phyloP scores from a whole-genome alignment of 2,888 invertebrate species.

The Sarcophaga carnaria region DNA sequence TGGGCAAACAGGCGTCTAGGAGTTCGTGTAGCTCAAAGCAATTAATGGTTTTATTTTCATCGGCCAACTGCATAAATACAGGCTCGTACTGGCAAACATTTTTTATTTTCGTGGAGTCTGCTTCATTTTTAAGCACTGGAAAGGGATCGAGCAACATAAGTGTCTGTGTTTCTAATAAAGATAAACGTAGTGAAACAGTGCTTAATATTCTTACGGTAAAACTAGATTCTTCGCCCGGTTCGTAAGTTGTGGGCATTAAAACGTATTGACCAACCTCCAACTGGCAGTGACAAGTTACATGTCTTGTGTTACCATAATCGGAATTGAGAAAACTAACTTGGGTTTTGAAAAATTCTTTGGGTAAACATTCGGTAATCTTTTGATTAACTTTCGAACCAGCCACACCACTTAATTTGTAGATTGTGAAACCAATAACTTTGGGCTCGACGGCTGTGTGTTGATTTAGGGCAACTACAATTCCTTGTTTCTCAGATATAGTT shows the following conservation, averaged over 20 bases:
- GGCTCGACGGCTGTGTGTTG: constrained; percentile 96
- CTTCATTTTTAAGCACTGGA: constrained; percentile 82
- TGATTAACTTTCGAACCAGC: constrained; percentile 80
- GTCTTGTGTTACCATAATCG: constrained; percentile 95
- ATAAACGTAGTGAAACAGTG: constrained; percentile 89
- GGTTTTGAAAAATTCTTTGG: constrained; percentile 91
- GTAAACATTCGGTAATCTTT: constrained; percentile 88
- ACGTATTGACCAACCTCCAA: constrained; percentile 92
- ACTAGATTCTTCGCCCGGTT: constrained; percentile 93
- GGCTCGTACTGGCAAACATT: constrained; percentile 89
- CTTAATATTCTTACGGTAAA: constrained; percentile 93
- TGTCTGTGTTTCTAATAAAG: constrained; percentile 85
- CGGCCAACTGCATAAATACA: constrained; percentile 93
- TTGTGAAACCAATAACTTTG: constrained; percentile 95
- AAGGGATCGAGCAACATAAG: constrained; percentile 81
- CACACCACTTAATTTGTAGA: constrained; percentile 84
- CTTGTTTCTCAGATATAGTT: constrained; percentile 89
- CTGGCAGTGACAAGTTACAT: constrained; percentile 91
- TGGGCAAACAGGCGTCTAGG: constrained; percentile 94
- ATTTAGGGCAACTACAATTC: constrained; percentile 92
- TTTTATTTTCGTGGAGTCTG: constrained; percentile 82
- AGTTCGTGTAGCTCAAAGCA: constrained; percentile 95
- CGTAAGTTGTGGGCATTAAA: constrained; percentile 94
- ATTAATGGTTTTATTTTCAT: constrained; percentile 93
- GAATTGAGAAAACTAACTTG: constrained; percentile 94